phyloP scores from a whole-genome alignment of 1,140 invertebrate genomes.

The Harpegnathos saltator region DNA sequence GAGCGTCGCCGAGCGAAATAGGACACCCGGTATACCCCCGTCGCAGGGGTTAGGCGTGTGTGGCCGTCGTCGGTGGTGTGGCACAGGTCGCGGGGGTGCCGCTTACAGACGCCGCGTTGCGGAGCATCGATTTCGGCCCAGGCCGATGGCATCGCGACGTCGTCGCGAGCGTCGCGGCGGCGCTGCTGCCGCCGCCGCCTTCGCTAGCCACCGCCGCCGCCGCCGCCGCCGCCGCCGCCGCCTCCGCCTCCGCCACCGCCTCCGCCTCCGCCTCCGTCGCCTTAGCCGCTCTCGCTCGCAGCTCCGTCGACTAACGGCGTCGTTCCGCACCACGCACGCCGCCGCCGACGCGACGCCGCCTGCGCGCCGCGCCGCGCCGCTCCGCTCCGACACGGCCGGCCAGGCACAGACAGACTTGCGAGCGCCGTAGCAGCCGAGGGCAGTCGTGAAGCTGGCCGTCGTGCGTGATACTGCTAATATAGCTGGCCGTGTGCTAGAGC shows the following conservation, averaged over 20 bases:
- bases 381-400: conserved; percentile 50
- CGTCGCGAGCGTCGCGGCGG: conserved; percentile 61
- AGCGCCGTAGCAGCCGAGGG: conserved; percentile 33
- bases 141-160: conserved; percentile 73
- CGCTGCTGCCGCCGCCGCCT: conserved; percentile 43
- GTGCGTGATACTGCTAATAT: conserved; percentile 46
- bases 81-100: conserved; percentile 76
- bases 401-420: conserved; percentile 59
- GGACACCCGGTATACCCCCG: conserved; percentile 50
- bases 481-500: conserved; percentile 53
- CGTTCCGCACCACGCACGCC: conserved; percentile 58
- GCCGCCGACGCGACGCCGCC: conserved; percentile 60
- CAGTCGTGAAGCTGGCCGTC: conserved; percentile 61
- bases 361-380: conserved; percentile 59
- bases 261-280: neutral
- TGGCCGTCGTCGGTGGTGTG: conserved; percentile 68
- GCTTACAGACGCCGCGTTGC: conserved; percentile 74
- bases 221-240: neutral
- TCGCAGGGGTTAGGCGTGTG: conserved; percentile 60
- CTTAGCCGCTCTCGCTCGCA: conserved; percentile 25
- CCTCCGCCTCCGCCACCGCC: neutral
- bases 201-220: neutral
- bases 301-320: conserved; percentile 54
- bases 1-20: conserved; percentile 30
- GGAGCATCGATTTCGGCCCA: conserved; percentile 75